Evolutionary conservation across 2,888 invertebrate genomes (phyloP), one percentile per base, ranked within the genome.

Genomic region (Julus scanicus): DNA sequence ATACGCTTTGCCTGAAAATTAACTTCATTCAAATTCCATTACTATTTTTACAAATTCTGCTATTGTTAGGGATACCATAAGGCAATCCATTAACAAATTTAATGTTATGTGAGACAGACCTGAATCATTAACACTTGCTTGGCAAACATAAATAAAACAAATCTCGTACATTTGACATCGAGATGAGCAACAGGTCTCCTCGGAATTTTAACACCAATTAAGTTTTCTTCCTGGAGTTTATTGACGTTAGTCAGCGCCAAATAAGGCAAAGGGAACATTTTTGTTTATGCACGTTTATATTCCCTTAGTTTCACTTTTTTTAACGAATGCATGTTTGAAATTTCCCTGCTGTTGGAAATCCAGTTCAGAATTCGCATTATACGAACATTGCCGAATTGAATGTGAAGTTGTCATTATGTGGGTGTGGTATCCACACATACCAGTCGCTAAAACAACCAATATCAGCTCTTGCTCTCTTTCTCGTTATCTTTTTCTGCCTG

Each of bases 361-460:
- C 57, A 57, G 4, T 57, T 57, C 57, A 11, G n/a, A 57, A 17
- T 57, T 57, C 57, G 57, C 11, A n/a, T n/a, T n/a, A n/a, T n/a
- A 57, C 57, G 4, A 3, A 15, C 2, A 9, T 9, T 53, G 53
- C 1, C 53, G 57, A 57, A 57, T 57, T 57, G 6, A n/a, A 57
- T 57, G 17, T 57, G n/a, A n/a, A n/a, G 17, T n/a, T 53, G 57
- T n/a, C 53, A 57, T n/a, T n/a, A 17, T 6, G 57, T 57, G 57
- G 57, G 57, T 57, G 57, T 57, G 57, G n/a, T 57, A 57, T 57
- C n/a, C n/a, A n/a, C n/a, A n/a, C 57, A 9, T 57, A 57, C 57
- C 57, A 57, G 57, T 57, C n/a, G 57, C n/a, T 17, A 1, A n/a
- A 57, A n/a, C 57, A 57, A 57, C 57, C 57, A 57, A 57, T 57